Conservation (phyloP, 1,140 invertebrate species). For the Hylaeus anthracinus region DNA sequence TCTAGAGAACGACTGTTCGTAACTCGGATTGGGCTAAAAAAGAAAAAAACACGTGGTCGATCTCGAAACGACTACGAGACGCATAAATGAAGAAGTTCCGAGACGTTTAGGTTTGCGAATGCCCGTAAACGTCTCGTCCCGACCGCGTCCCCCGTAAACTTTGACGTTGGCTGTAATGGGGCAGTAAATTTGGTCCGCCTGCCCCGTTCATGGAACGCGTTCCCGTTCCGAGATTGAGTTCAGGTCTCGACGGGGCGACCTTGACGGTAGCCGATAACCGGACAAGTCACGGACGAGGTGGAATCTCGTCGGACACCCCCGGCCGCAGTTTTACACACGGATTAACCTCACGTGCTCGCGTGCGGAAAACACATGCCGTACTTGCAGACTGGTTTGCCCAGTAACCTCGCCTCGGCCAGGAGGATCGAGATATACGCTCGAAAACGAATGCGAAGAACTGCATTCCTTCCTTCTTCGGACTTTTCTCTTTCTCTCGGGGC, state of each 20-base stretch:
- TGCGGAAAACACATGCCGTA: slow-evolving; percentile 58
- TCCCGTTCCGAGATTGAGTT: slow-evolving; percentile 18
- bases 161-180: slow-evolving; percentile 9
- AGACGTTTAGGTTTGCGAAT: background rate
- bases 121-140: background rate
- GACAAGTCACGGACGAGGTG: slow-evolving; percentile 25
- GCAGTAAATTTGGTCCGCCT: slow-evolving; percentile 24
- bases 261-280: slow-evolving; percentile 51
- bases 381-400: slow-evolving; percentile 72
- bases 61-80: background rate
- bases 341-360: slow-evolving; percentile 26
- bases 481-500: slow-evolving; percentile 45
- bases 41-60: background rate
- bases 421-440: slow-evolving; percentile 63
- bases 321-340: slow-evolving; percentile 42
- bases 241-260: slow-evolving; percentile 41
- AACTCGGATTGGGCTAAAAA: too few relatives aligned
- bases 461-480: slow-evolving; percentile 63
- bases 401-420: slow-evolving; percentile 70
- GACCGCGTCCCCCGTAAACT: background rate
- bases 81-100: background rate
- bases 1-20: too few relatives aligned
- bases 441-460: slow-evolving; percentile 59
- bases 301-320: slow-evolving; percentile 44
- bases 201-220: slow-evolving; percentile 12